These are phyloP conservation scores for Heteropelma amictum DNA, from an alignment of 2,888 invertebrate species.

Conservation along the genomic window DNA sequence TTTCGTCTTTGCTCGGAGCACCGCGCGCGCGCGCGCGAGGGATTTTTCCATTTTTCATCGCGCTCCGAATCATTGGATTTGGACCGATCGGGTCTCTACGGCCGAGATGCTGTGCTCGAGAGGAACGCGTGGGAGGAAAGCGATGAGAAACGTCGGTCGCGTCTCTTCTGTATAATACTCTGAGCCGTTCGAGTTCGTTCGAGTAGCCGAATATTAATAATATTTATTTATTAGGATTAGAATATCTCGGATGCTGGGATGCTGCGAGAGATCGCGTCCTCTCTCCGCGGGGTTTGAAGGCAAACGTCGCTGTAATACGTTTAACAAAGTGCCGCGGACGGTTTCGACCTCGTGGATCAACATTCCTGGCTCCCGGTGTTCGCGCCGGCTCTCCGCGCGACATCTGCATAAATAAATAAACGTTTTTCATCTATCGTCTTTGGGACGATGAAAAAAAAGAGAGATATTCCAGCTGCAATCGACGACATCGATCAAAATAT, in stretches of 20 bases:
- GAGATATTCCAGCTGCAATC: too few species aligned
- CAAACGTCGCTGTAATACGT: conserved; percentile 27
- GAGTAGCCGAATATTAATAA: conserved; percentile 65
- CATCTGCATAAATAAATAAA: conserved; percentile 4
- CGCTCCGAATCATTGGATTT: conserved; percentile 25
- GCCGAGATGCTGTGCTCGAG: background rate
- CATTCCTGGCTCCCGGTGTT: conserved; percentile 70
- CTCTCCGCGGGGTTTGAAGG: conserved; percentile 19
- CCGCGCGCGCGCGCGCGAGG: conserved; percentile 38
- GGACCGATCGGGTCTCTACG: conserved; percentile 12
- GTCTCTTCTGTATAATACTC: conserved; percentile 33
- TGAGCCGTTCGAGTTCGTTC: conserved; percentile 53
- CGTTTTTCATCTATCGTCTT: too few species aligned
- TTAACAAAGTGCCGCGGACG: conserved; percentile 41
- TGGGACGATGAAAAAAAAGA: too few species aligned
- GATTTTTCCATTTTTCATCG: conserved; percentile 56
- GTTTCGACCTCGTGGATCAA: conserved; percentile 68
- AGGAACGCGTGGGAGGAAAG: background rate
- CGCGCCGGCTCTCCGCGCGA: conserved; percentile 26
- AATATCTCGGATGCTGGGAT: conserved; percentile 37
- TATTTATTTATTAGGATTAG: conserved; percentile 66
- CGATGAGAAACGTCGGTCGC: background rate
- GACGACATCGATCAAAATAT: too few species aligned
- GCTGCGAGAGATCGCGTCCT: background rate
- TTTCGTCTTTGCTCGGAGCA: conserved; percentile 5